Evolutionary conservation across 2,888 invertebrate genomes (phyloP).

Genomic region (Margaritifera margaritifera): DNA sequence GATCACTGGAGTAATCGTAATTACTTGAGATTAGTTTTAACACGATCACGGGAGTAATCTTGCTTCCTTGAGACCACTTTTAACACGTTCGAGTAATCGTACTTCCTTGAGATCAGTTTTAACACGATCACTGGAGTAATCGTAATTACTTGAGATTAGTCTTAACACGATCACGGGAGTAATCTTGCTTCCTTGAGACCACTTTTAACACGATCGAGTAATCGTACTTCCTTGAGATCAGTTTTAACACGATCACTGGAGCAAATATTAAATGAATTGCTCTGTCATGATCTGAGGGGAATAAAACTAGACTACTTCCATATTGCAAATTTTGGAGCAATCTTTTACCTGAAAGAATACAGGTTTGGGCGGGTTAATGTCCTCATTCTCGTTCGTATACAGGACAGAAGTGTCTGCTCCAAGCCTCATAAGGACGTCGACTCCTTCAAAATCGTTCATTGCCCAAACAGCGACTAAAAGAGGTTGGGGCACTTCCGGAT

Average conservation of each 20-base stretch:
- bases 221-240: neutral
- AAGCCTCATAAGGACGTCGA: conserved; percentile 47
- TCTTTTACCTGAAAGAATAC: conserved; percentile 64
- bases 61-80: too few relatives aligned
- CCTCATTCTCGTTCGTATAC: conserved; percentile 41
- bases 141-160: too few relatives aligned
- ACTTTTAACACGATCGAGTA: neutral
- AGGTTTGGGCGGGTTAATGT: conserved; percentile 51
- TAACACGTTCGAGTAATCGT: too few relatives aligned
- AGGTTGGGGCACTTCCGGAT: conserved; percentile 53
- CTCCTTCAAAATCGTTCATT: conserved; percentile 42
- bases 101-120: too few relatives aligned
- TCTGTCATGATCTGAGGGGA: neutral
- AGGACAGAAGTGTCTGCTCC: conserved; percentile 49
- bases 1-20: too few relatives aligned
- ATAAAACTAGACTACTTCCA: neutral
- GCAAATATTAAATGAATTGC: neutral
- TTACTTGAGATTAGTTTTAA: too few relatives aligned
- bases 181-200: neutral
- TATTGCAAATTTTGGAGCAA: neutral
- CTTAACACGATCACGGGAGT: too few relatives aligned
- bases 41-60: too few relatives aligned
- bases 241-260: neutral
- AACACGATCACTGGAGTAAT: too few relatives aligned
- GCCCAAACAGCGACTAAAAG: conserved; percentile 61